phyloP scores from a whole-genome alignment of 2,797 vertebrate genomes.

The Enteromius anoplus region DNA sequence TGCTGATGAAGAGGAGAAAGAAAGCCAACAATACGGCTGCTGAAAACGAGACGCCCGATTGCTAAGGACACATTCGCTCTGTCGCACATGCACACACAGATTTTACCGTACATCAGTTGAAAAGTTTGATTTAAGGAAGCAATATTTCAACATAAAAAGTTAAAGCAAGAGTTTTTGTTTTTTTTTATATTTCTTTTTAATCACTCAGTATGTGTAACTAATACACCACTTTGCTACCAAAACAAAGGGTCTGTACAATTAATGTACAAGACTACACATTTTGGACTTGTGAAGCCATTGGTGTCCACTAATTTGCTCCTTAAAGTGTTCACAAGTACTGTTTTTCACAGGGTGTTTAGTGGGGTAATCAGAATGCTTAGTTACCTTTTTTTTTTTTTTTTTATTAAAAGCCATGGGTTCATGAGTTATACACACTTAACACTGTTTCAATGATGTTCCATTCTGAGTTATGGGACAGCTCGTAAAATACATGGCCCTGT shows the following conservation, averaged over 20 bases:
- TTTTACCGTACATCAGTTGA: constrained; percentile 6
- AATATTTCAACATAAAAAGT: constrained; percentile 80
- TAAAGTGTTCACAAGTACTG: constrained; percentile 30
- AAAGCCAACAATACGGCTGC: constrained; percentile 77
- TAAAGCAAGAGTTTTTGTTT: constrained; percentile 59
- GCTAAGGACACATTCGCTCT: constrained; percentile 63
- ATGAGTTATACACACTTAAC: constrained; percentile 30
- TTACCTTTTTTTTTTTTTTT: not conserved
- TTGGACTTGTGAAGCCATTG: constrained; percentile 39
- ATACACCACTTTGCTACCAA: constrained; percentile 58
- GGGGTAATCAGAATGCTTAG: constrained; percentile 20
- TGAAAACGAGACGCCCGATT: constrained; percentile 60
- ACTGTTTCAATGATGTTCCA: constrained; percentile 41
- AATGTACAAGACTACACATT: constrained; percentile 71
- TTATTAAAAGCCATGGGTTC: constrained; percentile 47
- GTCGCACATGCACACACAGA: constrained; percentile 42
- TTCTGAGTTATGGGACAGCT: constrained; percentile 19
- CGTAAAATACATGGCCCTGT: constrained; percentile 17
- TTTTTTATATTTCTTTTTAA: constrained; percentile 70
- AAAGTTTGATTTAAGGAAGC: constrained; percentile 80
- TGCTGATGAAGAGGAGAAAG: constrained; percentile 94
- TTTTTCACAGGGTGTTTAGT: constrained; percentile 50
- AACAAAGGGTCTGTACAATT: constrained; percentile 61
- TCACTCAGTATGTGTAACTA: constrained; percentile 73
- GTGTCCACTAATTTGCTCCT: constrained; percentile 25